These are phyloP conservation scores for Cynopterus brachyotis DNA, from an alignment of 2,113 vertebrate species.

Conservation along the genomic window DNA sequence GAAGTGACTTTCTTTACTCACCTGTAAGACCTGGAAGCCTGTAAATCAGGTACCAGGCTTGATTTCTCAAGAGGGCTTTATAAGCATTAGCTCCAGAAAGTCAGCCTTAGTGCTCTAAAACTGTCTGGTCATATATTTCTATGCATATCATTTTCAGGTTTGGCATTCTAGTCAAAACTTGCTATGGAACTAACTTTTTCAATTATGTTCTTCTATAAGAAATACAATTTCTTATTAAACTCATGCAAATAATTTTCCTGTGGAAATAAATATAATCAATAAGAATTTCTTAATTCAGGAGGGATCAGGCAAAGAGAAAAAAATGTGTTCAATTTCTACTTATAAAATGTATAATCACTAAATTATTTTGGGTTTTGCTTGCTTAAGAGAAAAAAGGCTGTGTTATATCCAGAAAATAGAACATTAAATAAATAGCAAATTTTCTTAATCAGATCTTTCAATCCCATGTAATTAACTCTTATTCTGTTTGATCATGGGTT, in stretches of 20 bases:
- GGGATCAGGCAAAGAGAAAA: neutral
- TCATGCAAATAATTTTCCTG: constrained; percentile 22
- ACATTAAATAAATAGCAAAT: neutral
- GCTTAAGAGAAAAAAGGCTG: neutral
- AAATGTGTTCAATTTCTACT: constrained; percentile 8
- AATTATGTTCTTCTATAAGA: neutral
- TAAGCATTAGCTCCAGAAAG: neutral
- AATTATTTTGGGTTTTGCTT: neutral
- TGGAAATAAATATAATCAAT: constrained; percentile 4
- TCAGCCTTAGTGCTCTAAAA: neutral
- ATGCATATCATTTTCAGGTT: neutral
- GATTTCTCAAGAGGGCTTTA: neutral
- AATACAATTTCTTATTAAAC: neutral
- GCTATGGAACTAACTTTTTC: neutral
- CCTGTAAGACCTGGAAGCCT: neutral
- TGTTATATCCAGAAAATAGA: neutral
- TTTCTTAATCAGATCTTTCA: neutral
- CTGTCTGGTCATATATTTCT: neutral
- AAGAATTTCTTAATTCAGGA: constrained; percentile 41
- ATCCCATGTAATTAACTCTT: neutral
- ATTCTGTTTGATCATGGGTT: neutral
- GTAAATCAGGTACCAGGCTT: neutral
- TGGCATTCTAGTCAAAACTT: neutral
- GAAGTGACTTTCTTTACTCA: neutral
- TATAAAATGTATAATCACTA: constrained; percentile 3